Evolutionary conservation across 64 coral and sea anemone genomes (phyloP).

Genomic region (Porites lutea): DNA sequence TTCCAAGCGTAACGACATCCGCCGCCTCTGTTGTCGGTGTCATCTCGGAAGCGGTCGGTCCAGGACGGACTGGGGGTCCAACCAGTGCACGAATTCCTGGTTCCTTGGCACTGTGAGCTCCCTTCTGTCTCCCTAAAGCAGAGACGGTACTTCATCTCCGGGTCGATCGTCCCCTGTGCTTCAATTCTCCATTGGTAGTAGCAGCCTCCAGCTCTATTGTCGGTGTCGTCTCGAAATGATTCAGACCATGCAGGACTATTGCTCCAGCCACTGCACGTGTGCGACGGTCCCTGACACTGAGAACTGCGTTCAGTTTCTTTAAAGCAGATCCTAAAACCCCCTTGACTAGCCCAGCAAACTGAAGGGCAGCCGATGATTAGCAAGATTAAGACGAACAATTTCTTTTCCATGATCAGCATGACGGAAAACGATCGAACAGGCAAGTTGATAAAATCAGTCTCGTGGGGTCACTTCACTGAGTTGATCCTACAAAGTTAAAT

Average conservation of each 20-base stretch:
- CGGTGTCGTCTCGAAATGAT: conserved; percentile 70
- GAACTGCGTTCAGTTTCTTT: conserved; percentile 47
- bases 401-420: no score
- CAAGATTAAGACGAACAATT: not conserved
- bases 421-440: no score
- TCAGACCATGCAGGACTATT: conserved; percentile 37
- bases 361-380: not conserved
- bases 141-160: conserved; percentile 15
- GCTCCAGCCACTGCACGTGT: conserved; percentile 58
- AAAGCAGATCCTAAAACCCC: conserved; percentile 52
- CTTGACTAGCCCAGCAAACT: not conserved
- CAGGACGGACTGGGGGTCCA: conserved; percentile 55
- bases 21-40: not conserved
- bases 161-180: not conserved
- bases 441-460: no score
- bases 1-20: conserved; percentile 61
- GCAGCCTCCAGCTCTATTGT: conserved; percentile 54
- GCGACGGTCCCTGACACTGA: conserved; percentile 31
- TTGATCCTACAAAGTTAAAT: no score
- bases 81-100: conserved; percentile 37
- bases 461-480: no score
- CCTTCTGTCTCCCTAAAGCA: not conserved
- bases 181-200: conserved; percentile 60
- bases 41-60: conserved; percentile 52
- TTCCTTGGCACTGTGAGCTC: not conserved